phyloP scores from a whole-genome alignment of 2,888 invertebrate species.

The Tenthredo distinguenda region DNA sequence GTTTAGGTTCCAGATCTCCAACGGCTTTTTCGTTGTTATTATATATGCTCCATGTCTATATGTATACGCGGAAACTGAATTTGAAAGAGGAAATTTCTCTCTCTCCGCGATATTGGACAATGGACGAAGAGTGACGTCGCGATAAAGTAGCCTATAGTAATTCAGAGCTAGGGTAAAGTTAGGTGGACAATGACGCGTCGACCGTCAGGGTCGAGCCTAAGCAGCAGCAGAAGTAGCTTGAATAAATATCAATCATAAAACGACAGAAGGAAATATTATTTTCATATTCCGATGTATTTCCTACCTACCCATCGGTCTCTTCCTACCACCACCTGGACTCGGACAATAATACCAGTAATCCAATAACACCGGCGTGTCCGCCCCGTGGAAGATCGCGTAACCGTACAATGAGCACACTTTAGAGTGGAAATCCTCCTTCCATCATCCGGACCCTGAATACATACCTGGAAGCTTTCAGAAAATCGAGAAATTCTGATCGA shows the following conservation, averaged over 20 bases:
- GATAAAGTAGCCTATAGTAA: conserved; percentile 5
- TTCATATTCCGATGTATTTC: conserved; percentile 71
- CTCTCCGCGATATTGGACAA: neutral
- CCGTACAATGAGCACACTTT: conserved; percentile 25
- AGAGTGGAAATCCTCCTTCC: neutral
- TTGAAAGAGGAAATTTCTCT: neutral
- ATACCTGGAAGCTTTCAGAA: neutral
- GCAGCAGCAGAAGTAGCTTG: conserved; percentile 68
- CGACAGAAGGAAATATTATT: conserved; percentile 74
- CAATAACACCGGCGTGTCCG: conserved; percentile 70
- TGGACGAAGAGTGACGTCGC: conserved; percentile 5
- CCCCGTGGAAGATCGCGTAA: conserved; percentile 64
- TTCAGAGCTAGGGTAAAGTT: neutral
- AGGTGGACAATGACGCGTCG: conserved; percentile 21
- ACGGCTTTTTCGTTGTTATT: conserved; percentile 11
- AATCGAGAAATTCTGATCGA: neutral
- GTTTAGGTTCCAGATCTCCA: neutral
- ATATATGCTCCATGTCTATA: neutral
- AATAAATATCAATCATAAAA: conserved; percentile 76
- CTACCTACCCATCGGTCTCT: neutral
- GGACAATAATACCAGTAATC: conserved; percentile 70
- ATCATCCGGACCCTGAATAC: neutral
- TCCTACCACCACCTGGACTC: conserved; percentile 62
- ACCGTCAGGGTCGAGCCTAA: conserved; percentile 46
- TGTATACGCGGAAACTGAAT: neutral